Evolutionary conservation across 1,140 invertebrate genomes (phyloP), one percentile per base, ranked within the genome.

Genomic region (Mamestra configurata): DNA sequence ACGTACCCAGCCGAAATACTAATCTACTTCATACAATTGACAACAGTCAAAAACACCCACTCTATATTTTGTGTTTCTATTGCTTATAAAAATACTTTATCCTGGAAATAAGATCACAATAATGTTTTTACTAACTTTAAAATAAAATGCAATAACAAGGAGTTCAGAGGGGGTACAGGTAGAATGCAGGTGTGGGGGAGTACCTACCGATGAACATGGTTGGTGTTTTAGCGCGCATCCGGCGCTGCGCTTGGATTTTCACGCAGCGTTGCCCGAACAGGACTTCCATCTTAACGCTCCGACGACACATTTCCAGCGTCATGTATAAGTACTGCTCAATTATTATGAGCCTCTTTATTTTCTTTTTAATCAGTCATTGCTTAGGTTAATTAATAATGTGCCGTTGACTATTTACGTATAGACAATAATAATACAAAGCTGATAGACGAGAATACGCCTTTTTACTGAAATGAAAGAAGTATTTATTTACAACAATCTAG

Each of bases 221-320:
- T 78, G 64, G 80, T 77, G 87, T 91, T 93, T 89, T 90, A 90
- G 84, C 87, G 79, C 82, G 71, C 86, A 84, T 91, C 89, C 91
- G 90, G 87, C 71, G 80, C 75, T 68, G 86, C 82, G 83, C 80
- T 75, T 84, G 79, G 64, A 86, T 82, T 89, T 90, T 87, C 84
- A 91, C 88, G 88, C 88, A 64, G 86, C 88, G 71, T 59, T 87
- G 88, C 82, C 76, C 89, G 84, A 89, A 92, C 92, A 92, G 85
- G 89, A 90, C 87, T 93, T 92, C 86, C 87, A 90, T 88, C 87
- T 92, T 92, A 90, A 84, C 85, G 83, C 82, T 83, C 81, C 82
- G 66, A 79, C 79, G 84, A 85, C 82, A 84, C 83, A 86, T 75
- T 88, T 89, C 86, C 88, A 35, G 31, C n/a, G 15, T 37, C n/a